Percentiles rank a stretch among this genome's conserved stretches.
Conservation (phyloP, 2,888 invertebrate genomes). For the Melanophora roralis region DNA sequence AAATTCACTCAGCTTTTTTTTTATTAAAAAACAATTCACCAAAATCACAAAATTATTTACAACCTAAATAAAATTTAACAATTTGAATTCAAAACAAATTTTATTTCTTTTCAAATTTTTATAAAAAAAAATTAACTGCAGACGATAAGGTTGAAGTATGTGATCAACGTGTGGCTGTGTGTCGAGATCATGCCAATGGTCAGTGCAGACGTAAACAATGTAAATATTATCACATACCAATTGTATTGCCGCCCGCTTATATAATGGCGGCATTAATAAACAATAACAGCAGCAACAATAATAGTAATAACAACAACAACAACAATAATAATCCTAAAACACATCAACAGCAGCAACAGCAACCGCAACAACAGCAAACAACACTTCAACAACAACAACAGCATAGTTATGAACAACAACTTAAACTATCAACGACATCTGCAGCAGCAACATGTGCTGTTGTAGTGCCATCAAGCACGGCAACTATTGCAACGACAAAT, state of each 20-base stretch:
- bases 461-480: slow-evolving; percentile 65
- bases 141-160: slow-evolving; percentile 96
- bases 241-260: slow-evolving; percentile 90
- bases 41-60: not conserved
- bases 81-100: not conserved
- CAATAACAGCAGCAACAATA: slow-evolving; percentile 66
- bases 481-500: slow-evolving; percentile 62
- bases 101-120: not conserved
- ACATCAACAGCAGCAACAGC: slow-evolving; percentile 63
- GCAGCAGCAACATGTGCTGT: slow-evolving; percentile 55
- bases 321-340: slow-evolving; percentile 62
- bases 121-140: slow-evolving; percentile 74
- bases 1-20: slow-evolving; percentile 32
- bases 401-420: slow-evolving; percentile 62
- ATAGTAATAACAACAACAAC: slow-evolving; percentile 54
- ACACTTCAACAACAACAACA: slow-evolving; percentile 67
- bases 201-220: slow-evolving; percentile 94
- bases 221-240: slow-evolving; percentile 98
- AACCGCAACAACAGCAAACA: slow-evolving; percentile 66
- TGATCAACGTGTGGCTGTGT: slow-evolving; percentile 96
- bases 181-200: slow-evolving; percentile 96
- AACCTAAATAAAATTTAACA: not conserved
- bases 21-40: not conserved
- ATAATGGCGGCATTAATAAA: slow-evolving; percentile 82
- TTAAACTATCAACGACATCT: slow-evolving; percentile 61